A percentile compares a stretch with the other conserved stretches of the same genome.
phyloP scores from a whole-genome alignment of 2,888 invertebrate genomes.

The Oasisia sp. region DNA sequence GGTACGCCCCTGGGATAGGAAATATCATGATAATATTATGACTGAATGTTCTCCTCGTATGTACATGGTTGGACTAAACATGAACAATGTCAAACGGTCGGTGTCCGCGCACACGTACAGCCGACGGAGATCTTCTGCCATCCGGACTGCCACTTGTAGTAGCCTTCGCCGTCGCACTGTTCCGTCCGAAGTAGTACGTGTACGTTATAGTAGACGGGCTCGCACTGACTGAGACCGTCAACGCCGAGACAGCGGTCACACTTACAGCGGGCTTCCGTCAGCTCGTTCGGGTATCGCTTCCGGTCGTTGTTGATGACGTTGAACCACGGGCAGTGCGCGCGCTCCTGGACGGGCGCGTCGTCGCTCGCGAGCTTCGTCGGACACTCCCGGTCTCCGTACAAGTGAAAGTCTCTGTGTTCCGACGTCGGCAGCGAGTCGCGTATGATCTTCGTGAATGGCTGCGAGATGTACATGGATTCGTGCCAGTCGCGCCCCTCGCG shows the following conservation, averaged over 20 bases:
- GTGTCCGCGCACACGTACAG: slow-evolving; percentile 19
- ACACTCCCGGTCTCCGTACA: neutral
- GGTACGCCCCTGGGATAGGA: no score
- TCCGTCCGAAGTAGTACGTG: slow-evolving; percentile 18
- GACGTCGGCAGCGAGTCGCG: neutral
- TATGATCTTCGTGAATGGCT: neutral
- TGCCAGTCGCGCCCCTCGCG: neutral
- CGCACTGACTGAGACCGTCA: neutral
- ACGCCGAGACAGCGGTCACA: slow-evolving; percentile 19
- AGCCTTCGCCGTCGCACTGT: slow-evolving; percentile 18
- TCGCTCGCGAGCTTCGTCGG: neutral
- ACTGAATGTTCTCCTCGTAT: neutral
- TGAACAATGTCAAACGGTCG: neutral
- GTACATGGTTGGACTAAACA: neutral
- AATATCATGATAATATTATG: no score
- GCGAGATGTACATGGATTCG: neutral
- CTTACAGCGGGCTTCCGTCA: slow-evolving; percentile 21
- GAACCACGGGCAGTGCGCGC: slow-evolving; percentile 24
- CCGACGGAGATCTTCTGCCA: slow-evolving; percentile 20
- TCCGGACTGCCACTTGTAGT: slow-evolving; percentile 19
- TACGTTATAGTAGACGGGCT: slow-evolving; percentile 22
- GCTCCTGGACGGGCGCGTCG: slow-evolving; percentile 13
- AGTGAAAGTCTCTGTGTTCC: neutral
- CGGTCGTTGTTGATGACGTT: slow-evolving; percentile 22
- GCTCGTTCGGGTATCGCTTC: slow-evolving; percentile 13